Evolutionary conservation across 2,113 vertebrate genomes (phyloP).

Genomic region (Petroica traversi): DNA sequence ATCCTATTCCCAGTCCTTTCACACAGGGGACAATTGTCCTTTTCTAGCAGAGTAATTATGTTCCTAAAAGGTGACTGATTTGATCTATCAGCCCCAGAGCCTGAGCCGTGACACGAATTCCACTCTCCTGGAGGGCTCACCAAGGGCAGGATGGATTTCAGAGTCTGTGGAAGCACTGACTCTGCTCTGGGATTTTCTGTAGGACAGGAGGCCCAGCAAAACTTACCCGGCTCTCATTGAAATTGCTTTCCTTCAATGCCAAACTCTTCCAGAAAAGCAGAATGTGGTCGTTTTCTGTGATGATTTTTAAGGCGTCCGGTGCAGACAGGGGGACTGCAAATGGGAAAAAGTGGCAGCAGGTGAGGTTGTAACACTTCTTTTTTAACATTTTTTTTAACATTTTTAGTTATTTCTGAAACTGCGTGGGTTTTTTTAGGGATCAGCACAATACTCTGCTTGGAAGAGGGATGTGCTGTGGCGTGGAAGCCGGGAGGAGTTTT

Average conservation of each 20-base stretch:
- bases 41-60: neutral
- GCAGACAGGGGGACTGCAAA: constrained; percentile 85
- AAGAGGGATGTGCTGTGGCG: neutral
- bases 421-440: neutral
- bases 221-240: constrained; percentile 93
- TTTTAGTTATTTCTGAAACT: too few relatives aligned
- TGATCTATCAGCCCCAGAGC: neutral
- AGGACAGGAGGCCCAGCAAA: neutral
- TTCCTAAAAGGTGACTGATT: neutral
- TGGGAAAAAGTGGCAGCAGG: neutral
- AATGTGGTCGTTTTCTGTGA: constrained; percentile 89
- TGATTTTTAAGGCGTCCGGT: constrained; percentile 92
- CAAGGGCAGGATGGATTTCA: neutral
- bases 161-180: neutral
- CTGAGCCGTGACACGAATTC: neutral
- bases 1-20: neutral
- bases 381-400: too few relatives aligned
- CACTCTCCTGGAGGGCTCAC: neutral
- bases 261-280: constrained; percentile 97
- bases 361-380: neutral
- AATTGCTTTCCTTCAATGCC: constrained; percentile 87
- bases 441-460: neutral
- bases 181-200: neutral
- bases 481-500: neutral
- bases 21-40: neutral